These are phyloP conservation scores for Phodopus roborovskii DNA, from an alignment of 2,113 vertebrate genomes.

Conservation along the genomic window DNA sequence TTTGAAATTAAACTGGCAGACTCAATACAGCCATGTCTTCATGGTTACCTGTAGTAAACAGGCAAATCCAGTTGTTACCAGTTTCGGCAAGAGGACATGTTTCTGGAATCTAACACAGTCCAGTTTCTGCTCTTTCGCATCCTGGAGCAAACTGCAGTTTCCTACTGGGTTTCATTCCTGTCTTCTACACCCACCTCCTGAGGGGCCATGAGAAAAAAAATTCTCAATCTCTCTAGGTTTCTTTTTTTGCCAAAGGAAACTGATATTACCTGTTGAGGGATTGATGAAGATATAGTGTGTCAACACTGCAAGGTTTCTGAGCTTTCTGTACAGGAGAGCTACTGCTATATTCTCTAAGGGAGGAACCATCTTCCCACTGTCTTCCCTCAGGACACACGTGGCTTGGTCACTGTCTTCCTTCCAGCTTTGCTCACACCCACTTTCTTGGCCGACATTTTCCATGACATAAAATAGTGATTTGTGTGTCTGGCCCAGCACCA, in stretches of 20 bases:
- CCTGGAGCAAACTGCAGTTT: background rate
- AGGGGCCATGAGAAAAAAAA: background rate
- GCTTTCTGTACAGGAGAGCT: background rate
- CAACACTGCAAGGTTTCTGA: background rate
- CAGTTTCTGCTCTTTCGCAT: background rate
- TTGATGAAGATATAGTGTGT: background rate
- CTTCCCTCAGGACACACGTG: accelerated
- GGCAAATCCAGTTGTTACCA: background rate
- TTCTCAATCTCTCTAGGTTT: constrained; percentile 40
- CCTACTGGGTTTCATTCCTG: background rate
- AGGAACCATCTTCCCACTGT: background rate
- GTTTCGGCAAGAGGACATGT: background rate
- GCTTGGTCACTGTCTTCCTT: background rate
- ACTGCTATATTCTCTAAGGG: background rate
- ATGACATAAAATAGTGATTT: background rate
- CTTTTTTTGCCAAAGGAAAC: constrained; percentile 45
- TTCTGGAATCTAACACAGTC: background rate
- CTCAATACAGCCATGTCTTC: background rate
- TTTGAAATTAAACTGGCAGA: background rate
- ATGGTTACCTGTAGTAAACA: background rate
- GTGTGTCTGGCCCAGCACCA: background rate
- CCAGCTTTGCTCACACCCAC: background rate
- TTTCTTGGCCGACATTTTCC: background rate
- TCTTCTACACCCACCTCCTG: background rate
- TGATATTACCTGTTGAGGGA: constrained; percentile 50